Base-by-base conservation (phyloP, 2,797 vertebrate genomes). In the Myotis myotis region DNA sequence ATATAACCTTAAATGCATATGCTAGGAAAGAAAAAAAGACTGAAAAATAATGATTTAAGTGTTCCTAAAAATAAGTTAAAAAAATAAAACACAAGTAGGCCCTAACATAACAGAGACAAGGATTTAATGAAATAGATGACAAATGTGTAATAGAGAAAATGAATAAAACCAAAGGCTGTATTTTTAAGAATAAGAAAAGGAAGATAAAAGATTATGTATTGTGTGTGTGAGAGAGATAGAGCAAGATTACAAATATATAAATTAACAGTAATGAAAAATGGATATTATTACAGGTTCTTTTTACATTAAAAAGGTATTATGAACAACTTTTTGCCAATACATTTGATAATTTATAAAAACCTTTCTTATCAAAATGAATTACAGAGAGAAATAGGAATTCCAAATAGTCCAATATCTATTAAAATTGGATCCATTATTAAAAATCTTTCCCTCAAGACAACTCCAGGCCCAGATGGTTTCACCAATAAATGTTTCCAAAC, bases 311-410 rank as follows among this genome's bases (percentile, higher is more conserved):
- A 78, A 93, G 36, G 91, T 87, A 51, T 38, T 53, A 87, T 75
- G 53, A 79, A 71, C 23, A 96, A 78, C 25, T 85, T 94, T 55
- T 33, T 60, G 83, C 17, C 51, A 91, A 53, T 57, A 66, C 2
- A 44, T 55, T 71, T 93, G 70, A 74, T 95, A 74, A 87, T 89
- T 89, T 89, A 87, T 82, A 89, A 96, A 91, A 95, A 68, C 2
- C 60, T 20, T 55, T 84, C 23, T 91, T 60, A 72, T 68, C 15
- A 84, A 87, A 96, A 80, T 74, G 30, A 83, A 87, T 51, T 51
- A 82, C 12, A 74, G 76, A 84, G 30, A 75, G 11, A 93, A 87
- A 38, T 49, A 96, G 13, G 13, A 93, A 89, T 94, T 96, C 28
- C 76, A 55, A 87, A 89, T 49, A 82, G 5, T 36, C 49, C 23